phyloP scores from a whole-genome alignment of 2,797 vertebrate species.

The Ptychadena robeensis region DNA sequence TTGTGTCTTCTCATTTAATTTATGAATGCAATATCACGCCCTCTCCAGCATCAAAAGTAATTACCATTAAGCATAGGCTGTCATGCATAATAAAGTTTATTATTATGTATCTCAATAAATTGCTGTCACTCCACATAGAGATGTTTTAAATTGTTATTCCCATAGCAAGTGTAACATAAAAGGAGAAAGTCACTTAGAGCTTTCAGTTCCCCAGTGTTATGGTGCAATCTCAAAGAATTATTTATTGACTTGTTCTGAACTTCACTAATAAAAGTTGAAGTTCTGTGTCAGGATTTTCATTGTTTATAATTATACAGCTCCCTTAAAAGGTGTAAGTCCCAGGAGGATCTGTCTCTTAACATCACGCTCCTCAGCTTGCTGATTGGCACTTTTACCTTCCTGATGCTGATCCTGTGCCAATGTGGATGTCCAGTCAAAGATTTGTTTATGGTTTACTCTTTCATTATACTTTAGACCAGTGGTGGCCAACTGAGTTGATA shows the following conservation, averaged over 20 bases:
- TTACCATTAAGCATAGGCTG: slow-evolving; percentile 43
- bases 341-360: not conserved
- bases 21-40: slow-evolving; percentile 22
- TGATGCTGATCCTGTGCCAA: not conserved
- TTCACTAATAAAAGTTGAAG: slow-evolving; percentile 3
- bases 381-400: not conserved
- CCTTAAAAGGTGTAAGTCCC: not conserved
- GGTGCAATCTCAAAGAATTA: slow-evolving; percentile 2
- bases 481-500: too few relatives aligned
- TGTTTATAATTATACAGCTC: not conserved
- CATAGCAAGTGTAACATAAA: slow-evolving; percentile 17
- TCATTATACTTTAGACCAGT: too few relatives aligned
- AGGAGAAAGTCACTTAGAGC: not conserved
- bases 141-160: slow-evolving; percentile 30
- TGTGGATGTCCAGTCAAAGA: not conserved
- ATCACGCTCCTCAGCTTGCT: not conserved
- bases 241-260: slow-evolving; percentile 22
- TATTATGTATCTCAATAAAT: slow-evolving; percentile 41
- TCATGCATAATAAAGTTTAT: slow-evolving; percentile 29
- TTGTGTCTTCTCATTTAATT: slow-evolving; percentile 20
- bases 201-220: not conserved
- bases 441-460: not conserved
- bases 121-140: slow-evolving; percentile 19
- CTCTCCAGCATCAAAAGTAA: slow-evolving; percentile 28
- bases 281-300: not conserved